These are phyloP conservation scores for Mormyrus hasselquistii DNA, from an alignment of 2,797 vertebrate species.

Conservation along the genomic window DNA sequence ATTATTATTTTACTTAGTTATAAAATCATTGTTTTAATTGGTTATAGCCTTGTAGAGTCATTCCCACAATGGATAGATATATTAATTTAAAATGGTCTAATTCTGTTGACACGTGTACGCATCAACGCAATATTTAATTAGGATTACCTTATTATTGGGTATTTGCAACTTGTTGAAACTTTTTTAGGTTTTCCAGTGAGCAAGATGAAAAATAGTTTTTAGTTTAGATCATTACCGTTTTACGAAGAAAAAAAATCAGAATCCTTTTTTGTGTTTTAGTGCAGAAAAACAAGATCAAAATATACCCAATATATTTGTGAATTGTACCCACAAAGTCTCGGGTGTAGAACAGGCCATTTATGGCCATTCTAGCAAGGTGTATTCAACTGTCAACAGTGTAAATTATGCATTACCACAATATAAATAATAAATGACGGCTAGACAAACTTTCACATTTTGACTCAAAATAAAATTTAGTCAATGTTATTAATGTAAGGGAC, in stretches of 20 bases:
- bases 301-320: neutral
- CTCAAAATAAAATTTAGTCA: slow-evolving; percentile 16
- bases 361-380: slow-evolving; percentile 4
- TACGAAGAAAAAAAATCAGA: neutral
- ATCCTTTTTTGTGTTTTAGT: neutral
- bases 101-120: neutral
- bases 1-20: too few species aligned
- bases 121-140: neutral
- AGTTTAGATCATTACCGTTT: neutral
- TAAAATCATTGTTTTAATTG: too few species aligned
- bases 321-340: neutral
- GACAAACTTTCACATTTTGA: slow-evolving; percentile 28
- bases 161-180: neutral
- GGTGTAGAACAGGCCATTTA: neutral
- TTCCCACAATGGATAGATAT: neutral
- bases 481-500: neutral
- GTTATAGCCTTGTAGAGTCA: too few species aligned
- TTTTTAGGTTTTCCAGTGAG: neutral
- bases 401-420: slow-evolving; percentile 24
- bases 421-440: slow-evolving; percentile 33
- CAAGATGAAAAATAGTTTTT: neutral
- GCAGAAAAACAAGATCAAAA: neutral
- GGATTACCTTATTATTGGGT: neutral
- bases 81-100: neutral
- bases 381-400: slow-evolving; percentile 16